Conservation (phyloP, 1,140 invertebrate genomes). For the Akabosia matsudoensis region DNA sequence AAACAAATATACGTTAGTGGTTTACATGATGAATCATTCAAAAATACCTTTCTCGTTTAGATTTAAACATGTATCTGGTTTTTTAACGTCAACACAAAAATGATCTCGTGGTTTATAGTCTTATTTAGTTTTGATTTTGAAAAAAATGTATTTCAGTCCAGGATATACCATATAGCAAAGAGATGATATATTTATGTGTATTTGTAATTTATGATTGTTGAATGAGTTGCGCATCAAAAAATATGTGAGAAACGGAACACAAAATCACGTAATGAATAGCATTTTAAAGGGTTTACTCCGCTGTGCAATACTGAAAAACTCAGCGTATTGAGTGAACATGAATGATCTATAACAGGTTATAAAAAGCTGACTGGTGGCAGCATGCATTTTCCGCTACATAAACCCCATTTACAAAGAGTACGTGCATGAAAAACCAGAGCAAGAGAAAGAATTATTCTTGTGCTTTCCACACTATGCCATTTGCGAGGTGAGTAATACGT, state of each 20-base stretch:
- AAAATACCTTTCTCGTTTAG: no score
- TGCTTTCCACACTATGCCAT: neutral
- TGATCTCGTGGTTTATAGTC: neutral
- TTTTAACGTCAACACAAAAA: neutral
- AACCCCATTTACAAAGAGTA: neutral
- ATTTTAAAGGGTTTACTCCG: neutral
- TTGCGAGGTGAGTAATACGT: neutral
- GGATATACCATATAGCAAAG: neutral
- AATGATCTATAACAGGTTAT: neutral
- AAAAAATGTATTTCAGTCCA: neutral
- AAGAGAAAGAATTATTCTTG: neutral
- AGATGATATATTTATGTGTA: neutral
- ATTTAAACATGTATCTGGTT: no score
- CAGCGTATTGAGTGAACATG: no score
- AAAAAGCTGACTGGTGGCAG: no score
- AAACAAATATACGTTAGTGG: neutral
- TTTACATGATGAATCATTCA: no score
- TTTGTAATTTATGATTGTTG: conserved; percentile 15
- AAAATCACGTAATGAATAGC: neutral
- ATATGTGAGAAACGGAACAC: neutral
- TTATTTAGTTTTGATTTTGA: neutral
- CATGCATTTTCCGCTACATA: conserved; percentile 21
- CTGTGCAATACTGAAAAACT: no score
- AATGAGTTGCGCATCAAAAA: neutral
- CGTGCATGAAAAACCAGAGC: neutral